Conservation (phyloP, 2,888 invertebrate genomes). For the Chaetogeoica ovagalla region DNA sequence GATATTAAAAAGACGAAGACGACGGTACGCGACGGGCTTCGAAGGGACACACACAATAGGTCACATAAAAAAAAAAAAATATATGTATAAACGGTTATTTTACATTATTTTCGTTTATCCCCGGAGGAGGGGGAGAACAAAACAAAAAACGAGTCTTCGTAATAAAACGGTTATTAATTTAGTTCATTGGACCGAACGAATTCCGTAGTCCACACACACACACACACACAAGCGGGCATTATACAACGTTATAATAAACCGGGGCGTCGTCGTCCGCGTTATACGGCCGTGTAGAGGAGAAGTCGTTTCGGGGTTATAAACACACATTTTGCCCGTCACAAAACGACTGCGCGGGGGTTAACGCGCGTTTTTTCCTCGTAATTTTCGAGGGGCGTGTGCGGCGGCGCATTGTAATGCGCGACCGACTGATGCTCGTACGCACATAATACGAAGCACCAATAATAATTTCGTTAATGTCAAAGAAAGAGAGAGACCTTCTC, state of each 20-base stretch:
- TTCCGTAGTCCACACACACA: constrained; percentile 19
- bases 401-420: too few relatives aligned
- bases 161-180: constrained; percentile 52
- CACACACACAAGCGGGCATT: not conserved
- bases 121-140: not conserved
- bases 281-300: not conserved
- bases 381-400: constrained; percentile 21
- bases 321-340: constrained; percentile 39
- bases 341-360: constrained; percentile 30
- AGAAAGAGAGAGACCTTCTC: not conserved
- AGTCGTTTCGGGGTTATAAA: constrained; percentile 44
- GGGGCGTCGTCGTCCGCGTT: not conserved
- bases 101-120: constrained; percentile 45
- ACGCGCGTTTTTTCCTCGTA: constrained; percentile 43
- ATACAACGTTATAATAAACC: constrained; percentile 27
- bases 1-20: too few relatives aligned
- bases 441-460: constrained; percentile 3
- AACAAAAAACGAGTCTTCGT: not conserved
- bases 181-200: constrained; percentile 43
- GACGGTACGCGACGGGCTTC: too few relatives aligned
- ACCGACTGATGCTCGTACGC: not conserved
- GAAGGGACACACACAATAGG: too few relatives aligned
- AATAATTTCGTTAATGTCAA: constrained; percentile 44
- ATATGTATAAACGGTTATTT: not conserved
- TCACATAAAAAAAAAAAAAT: too few relatives aligned